A percentile compares a stretch with the other conserved stretches of the same genome.
Evolutionary conservation across 35 echinoderm and acorn worm genomes (phyloP).

Genomic region (Apostichopus parvimensis): DNA sequence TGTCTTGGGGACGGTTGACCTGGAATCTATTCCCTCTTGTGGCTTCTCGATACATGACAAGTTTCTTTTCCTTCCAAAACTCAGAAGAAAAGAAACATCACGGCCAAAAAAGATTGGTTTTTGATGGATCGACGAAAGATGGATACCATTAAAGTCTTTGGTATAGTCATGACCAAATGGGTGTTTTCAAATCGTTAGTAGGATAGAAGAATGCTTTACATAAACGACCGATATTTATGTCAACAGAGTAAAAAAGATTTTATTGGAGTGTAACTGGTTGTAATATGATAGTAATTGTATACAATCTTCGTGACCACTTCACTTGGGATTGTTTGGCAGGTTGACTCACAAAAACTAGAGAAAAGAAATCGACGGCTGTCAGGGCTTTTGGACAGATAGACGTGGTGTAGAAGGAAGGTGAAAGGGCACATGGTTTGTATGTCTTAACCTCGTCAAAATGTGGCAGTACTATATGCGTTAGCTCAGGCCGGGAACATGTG

Average conservation of each 20-base stretch:
- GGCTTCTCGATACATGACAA: background rate
- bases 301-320: slow-evolving; percentile 3
- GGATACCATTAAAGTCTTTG: background rate
- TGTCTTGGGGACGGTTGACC: background rate
- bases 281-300: slow-evolving; percentile 51
- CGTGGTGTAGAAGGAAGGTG: too few species aligned
- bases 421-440: too few species aligned
- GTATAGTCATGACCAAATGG: background rate
- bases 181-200: background rate
- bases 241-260: slow-evolving; percentile 20
- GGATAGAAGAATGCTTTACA: background rate
- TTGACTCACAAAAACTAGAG: background rate
- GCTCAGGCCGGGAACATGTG: too few species aligned
- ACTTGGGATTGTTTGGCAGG: background rate
- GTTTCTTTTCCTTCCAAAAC: background rate
- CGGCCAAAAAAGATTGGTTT: background rate
- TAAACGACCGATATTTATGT: background rate
- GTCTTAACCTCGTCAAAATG: too few species aligned
- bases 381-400: background rate
- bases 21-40: background rate
- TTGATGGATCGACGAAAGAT: slow-evolving; percentile 26
- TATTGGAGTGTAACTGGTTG: slow-evolving; percentile 19
- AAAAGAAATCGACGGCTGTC: background rate
- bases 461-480: too few species aligned
- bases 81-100: background rate